These are phyloP conservation scores for Dromas ardeola DNA, from an alignment of 2,113 vertebrate genomes.

Conservation along the genomic window DNA sequence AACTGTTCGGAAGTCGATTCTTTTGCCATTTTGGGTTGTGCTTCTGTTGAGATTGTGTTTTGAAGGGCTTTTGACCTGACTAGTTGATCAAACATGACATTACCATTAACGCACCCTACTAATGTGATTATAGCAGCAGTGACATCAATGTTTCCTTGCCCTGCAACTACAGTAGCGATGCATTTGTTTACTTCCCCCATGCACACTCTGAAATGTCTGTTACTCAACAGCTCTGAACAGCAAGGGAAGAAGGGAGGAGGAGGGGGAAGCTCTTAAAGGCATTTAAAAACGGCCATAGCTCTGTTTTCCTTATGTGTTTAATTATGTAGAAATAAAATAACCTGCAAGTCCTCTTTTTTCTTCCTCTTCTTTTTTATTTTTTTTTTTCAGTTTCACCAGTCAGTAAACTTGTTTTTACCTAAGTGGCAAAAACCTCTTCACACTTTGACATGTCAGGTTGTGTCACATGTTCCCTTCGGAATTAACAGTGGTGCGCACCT, in stretches of 20 bases:
- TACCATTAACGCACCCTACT: background rate
- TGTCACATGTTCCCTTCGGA: background rate
- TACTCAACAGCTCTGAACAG: conserved; percentile 2
- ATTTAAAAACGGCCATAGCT: background rate
- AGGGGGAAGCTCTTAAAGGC: background rate
- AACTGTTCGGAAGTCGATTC: background rate
- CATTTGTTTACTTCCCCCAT: conserved; percentile 43
- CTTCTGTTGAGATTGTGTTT: background rate
- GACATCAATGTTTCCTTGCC: conserved; percentile 57
- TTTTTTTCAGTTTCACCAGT: background rate
- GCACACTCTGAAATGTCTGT: conserved; percentile 18
- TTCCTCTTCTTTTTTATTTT: background rate
- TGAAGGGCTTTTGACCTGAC: background rate
- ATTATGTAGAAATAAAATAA: background rate
- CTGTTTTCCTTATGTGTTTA: background rate
- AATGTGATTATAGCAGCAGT: conserved; percentile 43
- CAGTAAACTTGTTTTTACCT: background rate
- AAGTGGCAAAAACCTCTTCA: background rate
- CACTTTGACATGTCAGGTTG: background rate
- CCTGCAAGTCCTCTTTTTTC: background rate
- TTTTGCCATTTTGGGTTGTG: background rate
- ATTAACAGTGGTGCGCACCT: background rate
- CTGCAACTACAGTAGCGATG: conserved; percentile 40
- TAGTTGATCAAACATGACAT: conserved; percentile 44
- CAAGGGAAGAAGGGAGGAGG: background rate